phyloP scores from a whole-genome alignment of 2,888 invertebrate genomes.

The Pediacus dermestoides region DNA sequence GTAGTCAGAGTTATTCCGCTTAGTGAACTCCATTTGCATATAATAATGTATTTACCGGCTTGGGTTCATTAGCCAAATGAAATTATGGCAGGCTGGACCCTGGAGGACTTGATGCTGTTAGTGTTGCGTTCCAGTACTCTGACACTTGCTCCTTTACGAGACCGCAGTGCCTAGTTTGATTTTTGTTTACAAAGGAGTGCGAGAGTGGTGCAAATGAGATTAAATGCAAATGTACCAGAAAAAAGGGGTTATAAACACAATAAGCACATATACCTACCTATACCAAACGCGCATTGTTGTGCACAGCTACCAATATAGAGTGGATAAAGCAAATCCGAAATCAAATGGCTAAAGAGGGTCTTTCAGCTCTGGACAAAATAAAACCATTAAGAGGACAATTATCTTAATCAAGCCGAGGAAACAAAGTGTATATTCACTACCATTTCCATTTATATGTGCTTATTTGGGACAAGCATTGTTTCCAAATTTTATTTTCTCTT shows the following conservation, averaged over 20 bases:
- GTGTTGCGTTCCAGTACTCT: slow-evolving; percentile 16
- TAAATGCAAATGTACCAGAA: slow-evolving; percentile 25
- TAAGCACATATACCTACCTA: slow-evolving; percentile 8
- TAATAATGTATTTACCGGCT: slow-evolving; percentile 47
- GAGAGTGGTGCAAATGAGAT: slow-evolving; percentile 22
- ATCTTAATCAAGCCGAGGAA: too few species aligned
- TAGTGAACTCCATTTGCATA: slow-evolving; percentile 45
- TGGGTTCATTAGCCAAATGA: slow-evolving; percentile 47
- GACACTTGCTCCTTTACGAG: slow-evolving; percentile 28
- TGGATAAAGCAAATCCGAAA: slow-evolving; percentile 7
- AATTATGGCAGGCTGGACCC: slow-evolving; percentile 41
- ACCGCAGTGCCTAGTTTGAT: slow-evolving; percentile 29
- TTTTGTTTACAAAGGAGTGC: slow-evolving; percentile 25
- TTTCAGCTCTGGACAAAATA: too few species aligned
- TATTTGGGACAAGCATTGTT: too few species aligned
- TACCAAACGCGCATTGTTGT: too few species aligned
- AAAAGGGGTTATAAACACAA: slow-evolving; percentile 14
- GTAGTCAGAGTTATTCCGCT: slow-evolving; percentile 35
- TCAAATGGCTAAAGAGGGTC: too few species aligned
- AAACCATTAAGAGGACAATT: too few species aligned
- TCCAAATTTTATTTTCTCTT: too few species aligned
- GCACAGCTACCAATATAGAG: too few species aligned
- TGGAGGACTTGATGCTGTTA: slow-evolving; percentile 25
- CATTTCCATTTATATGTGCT: too few species aligned
- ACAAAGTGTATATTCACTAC: too few species aligned